A percentile compares a stretch with the other conserved stretches of the same genome.
Conservation (phyloP, 2,113 vertebrate genomes). For the Chionis minor region DNA sequence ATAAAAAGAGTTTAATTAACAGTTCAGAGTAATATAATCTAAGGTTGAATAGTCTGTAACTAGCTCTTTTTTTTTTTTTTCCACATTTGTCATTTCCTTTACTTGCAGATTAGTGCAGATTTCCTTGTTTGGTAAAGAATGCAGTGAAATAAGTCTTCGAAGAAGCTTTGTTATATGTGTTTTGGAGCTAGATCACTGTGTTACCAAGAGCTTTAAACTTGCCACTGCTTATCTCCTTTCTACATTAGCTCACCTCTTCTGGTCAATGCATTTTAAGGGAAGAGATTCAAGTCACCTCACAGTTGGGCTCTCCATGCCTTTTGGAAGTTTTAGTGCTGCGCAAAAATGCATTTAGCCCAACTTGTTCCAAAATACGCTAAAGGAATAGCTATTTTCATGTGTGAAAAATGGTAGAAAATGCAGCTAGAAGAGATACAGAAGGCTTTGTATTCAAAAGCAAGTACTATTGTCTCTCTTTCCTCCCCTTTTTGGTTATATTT, state of each 20-base stretch:
- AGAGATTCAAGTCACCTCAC: background rate
- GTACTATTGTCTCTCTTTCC: background rate
- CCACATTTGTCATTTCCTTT: slow-evolving; percentile 43
- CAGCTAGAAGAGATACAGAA: background rate
- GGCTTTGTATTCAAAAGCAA: background rate
- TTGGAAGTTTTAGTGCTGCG: background rate
- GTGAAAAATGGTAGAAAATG: background rate
- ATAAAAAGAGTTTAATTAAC: slow-evolving; percentile 71
- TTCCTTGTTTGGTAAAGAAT: slow-evolving; percentile 57
- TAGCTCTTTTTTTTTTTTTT: slow-evolving; percentile 3
- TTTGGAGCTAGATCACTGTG: background rate
- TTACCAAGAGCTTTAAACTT: background rate
- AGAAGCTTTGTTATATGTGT: slow-evolving; percentile 7
- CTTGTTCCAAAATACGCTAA: background rate
- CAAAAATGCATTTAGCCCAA: background rate
- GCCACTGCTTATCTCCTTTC: background rate
- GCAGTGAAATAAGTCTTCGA: slow-evolving; percentile 38
- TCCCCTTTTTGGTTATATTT: background rate
- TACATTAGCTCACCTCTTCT: background rate
- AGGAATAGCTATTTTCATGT: background rate
- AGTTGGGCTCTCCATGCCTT: background rate
- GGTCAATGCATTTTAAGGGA: background rate
- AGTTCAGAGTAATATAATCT: slow-evolving; percentile 63
- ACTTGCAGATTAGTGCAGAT: slow-evolving; percentile 44
- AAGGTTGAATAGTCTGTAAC: slow-evolving; percentile 50